Evolutionary conservation across 2,888 invertebrate species (phyloP), one percentile per base, ranked within the genome.

Genomic region (Hemaris fuciformis): DNA sequence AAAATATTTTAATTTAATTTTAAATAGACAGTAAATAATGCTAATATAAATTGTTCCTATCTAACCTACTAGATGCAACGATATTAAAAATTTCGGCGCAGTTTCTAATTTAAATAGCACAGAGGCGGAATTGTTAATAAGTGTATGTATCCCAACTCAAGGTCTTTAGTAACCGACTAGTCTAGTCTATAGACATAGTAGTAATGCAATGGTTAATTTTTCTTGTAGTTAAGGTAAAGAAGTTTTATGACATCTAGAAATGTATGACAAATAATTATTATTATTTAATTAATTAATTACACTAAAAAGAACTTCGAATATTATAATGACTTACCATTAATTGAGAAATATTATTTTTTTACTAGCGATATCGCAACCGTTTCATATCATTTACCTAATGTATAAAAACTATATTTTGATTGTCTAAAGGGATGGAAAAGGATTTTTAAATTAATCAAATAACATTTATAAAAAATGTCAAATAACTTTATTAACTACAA

Each of bases 401-500:
- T n/a, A n/a, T n/a, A n/a, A n/a, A n/a, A n/a, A n/a, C n/a, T n/a
- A n/a, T n/a, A n/a, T n/a, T n/a, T n/a, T n/a, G n/a, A n/a, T 34
- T 10, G 34, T 34, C 6, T 38, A 38, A n/a, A n/a, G n/a, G n/a
- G n/a, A n/a, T n/a, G 38, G 3, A 1, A 4, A 38, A 38, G 23
- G 13, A 3, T 3, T n/a, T 62, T 62, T 61, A 59, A 64, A 48
- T 65, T 72, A 66, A 53, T 65, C 79, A 72, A 72, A 59, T 62
- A 66, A 13, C 20, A 60, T 65, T 64, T 67, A 38, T 38, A 64
- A 66, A 74, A 77, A 75, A 80, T 76, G 74, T 76, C 79, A 82
- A 53, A 72, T 74, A 73, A 79, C 77, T 89, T 88, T 87, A 89
- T 77, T 87, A 74, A 76, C 70, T 83, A 84, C 73, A 73, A 77